A percentile compares a stretch with the other conserved stretches of the same genome.
These are phyloP conservation scores for Lithobius niger DNA, from an alignment of 1,140 invertebrate species.

Conservation along the genomic window DNA sequence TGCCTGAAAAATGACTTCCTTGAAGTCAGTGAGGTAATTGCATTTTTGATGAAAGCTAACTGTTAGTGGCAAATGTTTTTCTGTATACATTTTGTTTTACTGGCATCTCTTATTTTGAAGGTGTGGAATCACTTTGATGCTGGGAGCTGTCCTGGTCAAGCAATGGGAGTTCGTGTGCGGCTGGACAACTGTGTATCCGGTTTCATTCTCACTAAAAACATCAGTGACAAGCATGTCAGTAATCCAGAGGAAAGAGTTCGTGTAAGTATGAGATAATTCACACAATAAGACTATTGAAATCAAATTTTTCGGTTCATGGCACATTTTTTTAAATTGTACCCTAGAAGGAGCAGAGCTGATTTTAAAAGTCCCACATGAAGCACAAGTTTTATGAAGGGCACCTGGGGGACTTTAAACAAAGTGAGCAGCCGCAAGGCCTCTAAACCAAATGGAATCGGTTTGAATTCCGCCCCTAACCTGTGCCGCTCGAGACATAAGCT, in stretches of 20 bases:
- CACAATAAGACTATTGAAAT: too few relatives aligned
- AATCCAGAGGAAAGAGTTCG: conserved; percentile 86
- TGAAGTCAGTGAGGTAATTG: conserved; percentile 65
- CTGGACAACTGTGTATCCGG: conserved; percentile 90
- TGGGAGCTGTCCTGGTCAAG: conserved; percentile 85
- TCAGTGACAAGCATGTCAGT: conserved; percentile 85
- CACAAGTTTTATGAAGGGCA: too few relatives aligned
- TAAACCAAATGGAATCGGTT: too few relatives aligned
- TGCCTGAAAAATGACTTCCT: conserved; percentile 91
- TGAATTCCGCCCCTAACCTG: too few relatives aligned
- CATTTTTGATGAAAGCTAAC: not conserved
- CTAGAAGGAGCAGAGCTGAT: too few relatives aligned
- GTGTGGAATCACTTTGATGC: conserved; percentile 97
- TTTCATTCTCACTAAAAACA: conserved; percentile 87
- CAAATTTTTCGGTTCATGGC: too few relatives aligned
- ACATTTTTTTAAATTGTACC: too few relatives aligned
- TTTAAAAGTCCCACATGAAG: too few relatives aligned
- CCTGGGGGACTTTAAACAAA: too few relatives aligned
- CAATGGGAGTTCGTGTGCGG: conserved; percentile 74
- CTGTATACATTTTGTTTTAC: not conserved
- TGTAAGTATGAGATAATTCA: conserved; percentile 10
- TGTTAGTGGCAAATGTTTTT: not conserved
- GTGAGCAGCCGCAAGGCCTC: too few relatives aligned
- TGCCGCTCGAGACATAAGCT: too few relatives aligned
- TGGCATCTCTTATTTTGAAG: not conserved